A percentile compares a stretch with the other conserved stretches of the same genome.
phyloP scores from a whole-genome alignment of 2,113 vertebrate species.

The Collichthys lucidus region DNA sequence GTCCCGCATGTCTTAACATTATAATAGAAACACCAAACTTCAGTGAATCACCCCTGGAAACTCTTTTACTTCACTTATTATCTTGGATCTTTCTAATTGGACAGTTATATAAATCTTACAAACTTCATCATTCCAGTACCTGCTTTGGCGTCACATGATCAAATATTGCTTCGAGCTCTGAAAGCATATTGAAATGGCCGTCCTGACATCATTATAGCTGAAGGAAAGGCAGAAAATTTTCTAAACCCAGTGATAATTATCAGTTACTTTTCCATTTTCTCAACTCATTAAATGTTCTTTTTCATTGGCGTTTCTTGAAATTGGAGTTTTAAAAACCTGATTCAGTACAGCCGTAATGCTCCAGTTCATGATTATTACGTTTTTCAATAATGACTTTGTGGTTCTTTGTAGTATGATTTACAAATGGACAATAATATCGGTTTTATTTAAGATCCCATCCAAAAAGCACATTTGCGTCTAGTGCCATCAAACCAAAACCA shows the following conservation, averaged over 20 bases:
- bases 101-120: constrained; percentile 18
- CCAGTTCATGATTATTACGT: constrained; percentile 24
- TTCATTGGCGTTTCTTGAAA: constrained; percentile 26
- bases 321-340: constrained; percentile 16
- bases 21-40: constrained; percentile 29
- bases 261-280: constrained; percentile 44
- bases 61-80: constrained; percentile 17
- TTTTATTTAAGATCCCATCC: constrained; percentile 12
- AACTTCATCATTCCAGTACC: constrained; percentile 28
- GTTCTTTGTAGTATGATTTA: constrained; percentile 8
- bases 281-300: constrained; percentile 29
- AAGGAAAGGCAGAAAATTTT: constrained; percentile 15
- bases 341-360: not conserved
- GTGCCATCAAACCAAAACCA: constrained; percentile 4
- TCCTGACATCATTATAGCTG: constrained; percentile 39
- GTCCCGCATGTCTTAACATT: constrained; percentile 13
- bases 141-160: constrained; percentile 33
- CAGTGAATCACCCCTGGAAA: constrained; percentile 18
- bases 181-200: constrained; percentile 28
- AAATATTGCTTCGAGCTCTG: constrained; percentile 37
- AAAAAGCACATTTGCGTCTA: not conserved
- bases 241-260: constrained; percentile 51
- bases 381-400: constrained; percentile 30
- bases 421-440: constrained; percentile 12
- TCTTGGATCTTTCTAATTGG: constrained; percentile 32